These are phyloP conservation scores for Nephrotoma guestfalica DNA, from an alignment of 2,888 invertebrate species.

Conservation along the genomic window DNA sequence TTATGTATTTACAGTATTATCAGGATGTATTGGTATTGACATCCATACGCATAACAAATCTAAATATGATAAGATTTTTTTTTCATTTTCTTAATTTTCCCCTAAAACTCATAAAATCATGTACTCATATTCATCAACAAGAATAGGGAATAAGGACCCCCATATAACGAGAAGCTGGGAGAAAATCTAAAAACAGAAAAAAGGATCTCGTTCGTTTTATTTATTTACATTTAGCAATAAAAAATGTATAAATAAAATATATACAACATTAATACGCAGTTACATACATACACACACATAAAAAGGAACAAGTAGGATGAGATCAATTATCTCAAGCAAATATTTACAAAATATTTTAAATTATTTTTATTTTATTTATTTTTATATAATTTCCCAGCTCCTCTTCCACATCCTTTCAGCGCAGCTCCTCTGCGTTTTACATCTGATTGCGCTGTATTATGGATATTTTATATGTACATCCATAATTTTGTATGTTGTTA, in stretches of 20 bases:
- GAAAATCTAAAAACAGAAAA: not conserved
- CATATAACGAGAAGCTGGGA: not conserved
- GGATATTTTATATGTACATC: not conserved
- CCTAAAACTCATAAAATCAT: not conserved
- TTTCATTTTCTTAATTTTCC: not conserved
- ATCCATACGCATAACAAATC: not conserved
- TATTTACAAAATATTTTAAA: constrained; percentile 5
- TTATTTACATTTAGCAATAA: not conserved
- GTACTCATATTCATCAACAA: too few species aligned
- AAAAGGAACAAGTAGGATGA: constrained; percentile 4
- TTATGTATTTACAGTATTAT: not conserved
- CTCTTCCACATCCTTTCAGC: not conserved
- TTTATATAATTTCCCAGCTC: not conserved
- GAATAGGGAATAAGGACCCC: not conserved
- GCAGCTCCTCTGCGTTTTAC: not conserved
- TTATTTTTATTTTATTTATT: constrained; percentile 11
- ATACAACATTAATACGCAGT: not conserved
- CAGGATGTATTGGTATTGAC: too few species aligned
- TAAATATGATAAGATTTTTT: not conserved
- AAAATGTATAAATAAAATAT: not conserved
- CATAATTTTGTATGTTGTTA: not conserved
- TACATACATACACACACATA: not conserved
- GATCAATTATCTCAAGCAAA: constrained; percentile 9
- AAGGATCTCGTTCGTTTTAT: not conserved
- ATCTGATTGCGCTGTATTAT: not conserved